These are phyloP conservation scores for Metallyticus violacea DNA, from an alignment of 2,888 invertebrate species.

Conservation along the genomic window DNA sequence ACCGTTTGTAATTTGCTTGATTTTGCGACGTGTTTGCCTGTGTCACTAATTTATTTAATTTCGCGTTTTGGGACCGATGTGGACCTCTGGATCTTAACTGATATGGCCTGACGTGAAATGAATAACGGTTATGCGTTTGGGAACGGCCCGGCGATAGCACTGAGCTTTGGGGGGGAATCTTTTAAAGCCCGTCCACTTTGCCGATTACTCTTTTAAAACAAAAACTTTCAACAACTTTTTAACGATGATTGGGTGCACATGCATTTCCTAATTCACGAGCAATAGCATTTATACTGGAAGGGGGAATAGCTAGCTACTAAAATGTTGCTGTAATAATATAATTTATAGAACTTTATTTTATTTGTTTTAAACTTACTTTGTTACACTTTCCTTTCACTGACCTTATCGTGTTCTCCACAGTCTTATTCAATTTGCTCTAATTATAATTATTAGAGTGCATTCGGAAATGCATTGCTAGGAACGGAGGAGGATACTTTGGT, in stretches of 20 bases:
- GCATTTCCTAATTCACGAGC: neutral
- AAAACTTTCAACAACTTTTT: neutral
- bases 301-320: no score
- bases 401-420: no score
- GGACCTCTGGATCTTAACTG: neutral
- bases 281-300: neutral
- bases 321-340: no score
- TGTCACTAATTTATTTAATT: neutral
- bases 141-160: neutral
- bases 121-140: neutral
- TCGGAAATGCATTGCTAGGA: no score
- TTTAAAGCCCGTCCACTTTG: neutral
- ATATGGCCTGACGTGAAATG: neutral
- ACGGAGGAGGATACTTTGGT: no score
- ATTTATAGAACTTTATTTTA: no score
- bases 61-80: neutral
- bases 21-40: neutral
- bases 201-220: neutral
- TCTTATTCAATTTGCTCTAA: no score
- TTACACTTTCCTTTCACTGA: no score
- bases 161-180: neutral
- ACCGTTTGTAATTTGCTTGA: neutral
- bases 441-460: no score
- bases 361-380: no score
- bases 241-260: neutral